These are phyloP conservation scores for Ferdinandea cuprea DNA, from an alignment of 2,888 invertebrate genomes.

Conservation along the genomic window DNA sequence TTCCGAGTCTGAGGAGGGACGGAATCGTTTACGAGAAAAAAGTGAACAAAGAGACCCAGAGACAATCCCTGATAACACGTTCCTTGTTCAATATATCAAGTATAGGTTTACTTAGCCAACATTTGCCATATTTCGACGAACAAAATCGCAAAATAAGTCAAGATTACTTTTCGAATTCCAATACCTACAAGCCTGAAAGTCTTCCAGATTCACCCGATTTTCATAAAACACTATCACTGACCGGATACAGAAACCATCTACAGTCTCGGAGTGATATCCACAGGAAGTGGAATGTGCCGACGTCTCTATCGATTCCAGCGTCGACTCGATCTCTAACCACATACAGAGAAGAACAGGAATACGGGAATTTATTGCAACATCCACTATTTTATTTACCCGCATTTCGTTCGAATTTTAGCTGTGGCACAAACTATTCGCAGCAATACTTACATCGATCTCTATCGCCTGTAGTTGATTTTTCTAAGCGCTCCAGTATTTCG, in stretches of 20 bases:
- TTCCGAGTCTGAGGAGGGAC: conserved; percentile 8
- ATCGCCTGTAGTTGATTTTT: conserved; percentile 9
- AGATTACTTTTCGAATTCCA: conserved; percentile 1
- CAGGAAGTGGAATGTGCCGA: conserved; percentile 34
- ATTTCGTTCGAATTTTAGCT: conserved; percentile 7
- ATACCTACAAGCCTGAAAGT: neutral
- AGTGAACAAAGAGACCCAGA: neutral
- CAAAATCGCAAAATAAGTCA: neutral
- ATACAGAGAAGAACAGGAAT: conserved; percentile 31
- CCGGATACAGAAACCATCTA: conserved; percentile 3
- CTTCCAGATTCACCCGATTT: conserved; percentile 2
- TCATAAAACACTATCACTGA: conserved; percentile 4
- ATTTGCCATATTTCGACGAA: conserved; percentile 28
- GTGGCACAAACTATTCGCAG: neutral
- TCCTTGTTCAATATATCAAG: conserved; percentile 49
- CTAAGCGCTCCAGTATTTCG: conserved; percentile 33
- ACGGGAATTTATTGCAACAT: conserved; percentile 7
- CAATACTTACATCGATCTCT: conserved; percentile 11
- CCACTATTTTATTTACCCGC: conserved; percentile 24
- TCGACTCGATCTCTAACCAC: conserved; percentile 38
- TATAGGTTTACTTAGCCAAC: conserved; percentile 27
- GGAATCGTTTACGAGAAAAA: neutral
- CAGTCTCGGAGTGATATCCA: neutral
- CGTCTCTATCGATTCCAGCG: conserved; percentile 17
- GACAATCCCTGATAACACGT: conserved; percentile 28